These are phyloP conservation scores for Aethes cnicana DNA, from an alignment of 2,888 invertebrate genomes.

Conservation along the genomic window DNA sequence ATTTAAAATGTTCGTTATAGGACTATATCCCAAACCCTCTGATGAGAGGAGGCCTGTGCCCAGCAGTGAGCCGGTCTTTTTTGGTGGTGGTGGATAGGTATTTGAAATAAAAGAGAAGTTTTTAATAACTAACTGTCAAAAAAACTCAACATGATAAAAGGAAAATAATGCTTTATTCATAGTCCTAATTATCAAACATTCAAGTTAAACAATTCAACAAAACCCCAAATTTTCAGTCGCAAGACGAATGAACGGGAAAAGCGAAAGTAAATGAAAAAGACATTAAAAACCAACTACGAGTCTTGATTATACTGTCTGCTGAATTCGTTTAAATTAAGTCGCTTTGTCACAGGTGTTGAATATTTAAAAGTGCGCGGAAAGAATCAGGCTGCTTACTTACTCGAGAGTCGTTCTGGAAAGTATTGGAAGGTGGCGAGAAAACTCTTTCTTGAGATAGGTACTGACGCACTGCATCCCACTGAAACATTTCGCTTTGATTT, in stretches of 20 bases:
- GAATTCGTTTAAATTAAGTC: slow-evolving; percentile 51
- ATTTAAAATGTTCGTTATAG: no score
- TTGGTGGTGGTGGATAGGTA: no score
- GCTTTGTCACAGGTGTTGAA: slow-evolving; percentile 55
- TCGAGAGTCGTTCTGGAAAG: slow-evolving; percentile 30
- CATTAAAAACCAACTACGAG: slow-evolving; percentile 54
- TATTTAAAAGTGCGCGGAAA: slow-evolving; percentile 51
- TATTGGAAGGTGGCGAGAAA: slow-evolving; percentile 34
- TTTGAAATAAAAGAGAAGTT: no score
- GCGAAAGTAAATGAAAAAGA: slow-evolving; percentile 51
- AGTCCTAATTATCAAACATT: slow-evolving; percentile 13
- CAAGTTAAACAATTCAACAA: slow-evolving; percentile 17
- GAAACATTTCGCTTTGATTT: no score
- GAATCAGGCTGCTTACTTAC: slow-evolving; percentile 32
- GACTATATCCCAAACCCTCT: no score
- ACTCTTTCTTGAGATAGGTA: no score
- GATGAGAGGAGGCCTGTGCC: no score
- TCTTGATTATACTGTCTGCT: slow-evolving; percentile 55
- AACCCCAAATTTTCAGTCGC: slow-evolving; percentile 9
- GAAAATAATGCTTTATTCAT: slow-evolving; percentile 17
- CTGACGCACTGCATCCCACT: no score
- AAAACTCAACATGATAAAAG: no score
- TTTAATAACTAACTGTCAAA: no score
- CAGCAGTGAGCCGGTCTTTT: no score
- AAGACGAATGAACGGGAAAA: slow-evolving; percentile 38